These are phyloP conservation scores for Ganaspis brasiliensis DNA, from an alignment of 2,888 invertebrate genomes.

Conservation along the genomic window DNA sequence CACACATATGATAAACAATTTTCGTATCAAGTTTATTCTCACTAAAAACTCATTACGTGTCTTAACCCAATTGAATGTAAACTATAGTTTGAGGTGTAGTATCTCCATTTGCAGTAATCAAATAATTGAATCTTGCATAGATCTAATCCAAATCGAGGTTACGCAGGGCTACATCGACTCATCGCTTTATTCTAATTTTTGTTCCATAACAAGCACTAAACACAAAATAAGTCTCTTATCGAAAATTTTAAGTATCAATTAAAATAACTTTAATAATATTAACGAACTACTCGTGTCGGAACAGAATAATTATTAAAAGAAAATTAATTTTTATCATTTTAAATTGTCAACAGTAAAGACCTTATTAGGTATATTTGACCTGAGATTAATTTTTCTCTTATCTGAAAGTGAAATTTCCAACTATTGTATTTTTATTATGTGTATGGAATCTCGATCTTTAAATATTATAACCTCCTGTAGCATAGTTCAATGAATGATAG, in stretches of 20 bases:
- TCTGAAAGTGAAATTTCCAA: no score
- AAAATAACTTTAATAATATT: no score
- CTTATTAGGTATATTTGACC: no score
- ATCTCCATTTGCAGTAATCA: slow-evolving; percentile 39
- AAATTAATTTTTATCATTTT: no score
- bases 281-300: no score
- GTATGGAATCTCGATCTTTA: not conserved
- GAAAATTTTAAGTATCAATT: no score
- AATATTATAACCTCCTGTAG: not conserved
- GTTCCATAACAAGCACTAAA: not conserved
- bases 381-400: no score
- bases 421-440: no score
- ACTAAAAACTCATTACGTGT: slow-evolving; percentile 13
- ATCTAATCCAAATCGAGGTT: slow-evolving; percentile 33
- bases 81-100: slow-evolving; percentile 24
- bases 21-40: not conserved
- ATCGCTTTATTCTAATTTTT: slow-evolving; percentile 18
- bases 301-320: no score
- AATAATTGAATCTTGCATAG: slow-evolving; percentile 42
- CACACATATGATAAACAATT: not conserved
- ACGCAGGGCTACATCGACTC: slow-evolving; percentile 8
- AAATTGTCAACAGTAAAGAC: no score
- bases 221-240: not conserved
- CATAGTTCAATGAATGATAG: slow-evolving; percentile 10
- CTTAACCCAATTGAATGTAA: slow-evolving; percentile 25